Evolutionary conservation across 37 sponge, comb jelly and placozoan genomes (phyloP), one percentile per base, ranked within the genome.

Genomic region (Oopsacas minuta): DNA sequence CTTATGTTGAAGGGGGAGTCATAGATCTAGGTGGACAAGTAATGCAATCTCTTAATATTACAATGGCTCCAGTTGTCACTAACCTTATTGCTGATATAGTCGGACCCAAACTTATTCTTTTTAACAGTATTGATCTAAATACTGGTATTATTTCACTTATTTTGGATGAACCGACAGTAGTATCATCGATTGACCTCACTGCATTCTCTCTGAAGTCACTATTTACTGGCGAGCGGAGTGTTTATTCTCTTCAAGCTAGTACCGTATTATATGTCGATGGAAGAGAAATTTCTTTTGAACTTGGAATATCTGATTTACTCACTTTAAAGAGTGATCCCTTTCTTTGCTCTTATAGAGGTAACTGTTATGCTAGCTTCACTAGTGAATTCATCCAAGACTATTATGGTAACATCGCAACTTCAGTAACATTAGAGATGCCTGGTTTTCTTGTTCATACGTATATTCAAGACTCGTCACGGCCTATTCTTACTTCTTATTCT

Each of bases 281-380:
- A 7, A 61, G 75, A 61, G 7, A 25, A 25, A 61, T 61, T 3
- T 5, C 75, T 61, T 61, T 61, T 34, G 1, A 61, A 61, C 75
- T 61, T 61, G 75, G 75, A 25, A 61, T 61, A 7, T 3, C 5
- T 10, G 96, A 95, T 83, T 82, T 91, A 34, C 75, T 84, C 28
- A 38, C 38, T 17, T 81, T 85, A 36, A 1, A 85, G 23, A 81
- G 51, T 37, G 39, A 85, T 30, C 37, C 34, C 22, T 23, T 22
- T 39, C 81, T 85, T 12, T 95, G 96, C 52, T 81, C 83, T 36
- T 85, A 89, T 84, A 85, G 91, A 82, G 96, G 96, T 0, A 90
- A 91, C 81, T 95, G 96, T 61, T 95, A 95, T 38, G 53, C 92
- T 25, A 39, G 75, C 34, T 91, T 95, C 52, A 87, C 87, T 8